phyloP scores from a whole-genome alignment of 2,888 invertebrate species.

The Argynnis bischoffii region DNA sequence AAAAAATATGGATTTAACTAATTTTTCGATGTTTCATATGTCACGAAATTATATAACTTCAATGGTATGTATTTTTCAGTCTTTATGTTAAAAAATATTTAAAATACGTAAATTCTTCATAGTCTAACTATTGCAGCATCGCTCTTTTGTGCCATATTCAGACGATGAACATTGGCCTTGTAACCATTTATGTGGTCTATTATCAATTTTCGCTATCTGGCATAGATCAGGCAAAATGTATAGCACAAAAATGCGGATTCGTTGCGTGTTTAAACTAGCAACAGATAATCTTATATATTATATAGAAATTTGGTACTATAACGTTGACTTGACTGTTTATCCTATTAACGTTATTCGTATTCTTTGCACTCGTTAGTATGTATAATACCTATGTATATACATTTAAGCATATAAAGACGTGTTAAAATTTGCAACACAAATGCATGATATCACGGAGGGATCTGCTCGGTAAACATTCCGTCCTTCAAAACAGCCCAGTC shows the following conservation, averaged over 20 bases:
- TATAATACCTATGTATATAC: background rate
- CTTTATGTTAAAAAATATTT: constrained; percentile 8
- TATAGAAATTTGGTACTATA: background rate
- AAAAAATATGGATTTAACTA: no score
- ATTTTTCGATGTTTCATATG: background rate
- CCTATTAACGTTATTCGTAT: background rate
- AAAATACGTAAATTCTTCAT: constrained; percentile 14
- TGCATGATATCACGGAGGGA: constrained; percentile 55
- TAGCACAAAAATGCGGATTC: constrained; percentile 5
- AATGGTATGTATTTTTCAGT: background rate
- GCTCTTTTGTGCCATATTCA: constrained; percentile 36
- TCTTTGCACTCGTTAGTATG: background rate
- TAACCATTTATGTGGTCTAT: constrained; percentile 52
- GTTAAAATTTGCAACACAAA: constrained; percentile 26
- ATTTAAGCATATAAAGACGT: background rate
- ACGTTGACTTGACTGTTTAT: no score
- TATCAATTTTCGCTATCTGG: constrained; percentile 45
- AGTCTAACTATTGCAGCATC: constrained; percentile 31
- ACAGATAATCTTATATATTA: background rate
- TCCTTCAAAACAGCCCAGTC: constrained; percentile 75
- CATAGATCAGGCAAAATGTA: constrained; percentile 23
- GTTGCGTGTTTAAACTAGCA: background rate
- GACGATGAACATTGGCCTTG: constrained; percentile 53
- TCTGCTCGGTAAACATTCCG: constrained; percentile 66
- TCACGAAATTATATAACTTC: background rate